phyloP scores from a whole-genome alignment of 2,113 vertebrate genomes.

The Capra hircus region DNA sequence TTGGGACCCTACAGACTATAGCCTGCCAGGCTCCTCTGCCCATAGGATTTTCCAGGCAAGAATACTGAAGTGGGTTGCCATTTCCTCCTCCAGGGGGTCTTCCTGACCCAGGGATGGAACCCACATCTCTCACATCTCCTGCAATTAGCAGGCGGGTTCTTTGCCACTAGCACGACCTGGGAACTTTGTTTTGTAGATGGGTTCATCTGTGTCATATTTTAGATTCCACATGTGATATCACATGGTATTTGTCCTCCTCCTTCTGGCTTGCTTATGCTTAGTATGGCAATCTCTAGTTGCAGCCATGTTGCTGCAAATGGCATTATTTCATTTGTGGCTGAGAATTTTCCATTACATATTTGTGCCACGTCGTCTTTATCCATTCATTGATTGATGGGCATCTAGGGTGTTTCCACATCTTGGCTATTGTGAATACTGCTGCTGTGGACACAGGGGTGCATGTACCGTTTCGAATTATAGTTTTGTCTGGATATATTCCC shows the following conservation, averaged over 20 bases:
- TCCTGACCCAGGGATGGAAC: neutral
- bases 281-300: neutral
- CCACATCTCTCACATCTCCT: neutral
- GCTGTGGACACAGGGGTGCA: neutral
- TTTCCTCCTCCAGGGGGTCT: neutral
- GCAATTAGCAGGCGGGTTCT: neutral
- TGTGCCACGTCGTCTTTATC: neutral
- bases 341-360: neutral
- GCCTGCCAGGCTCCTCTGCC: neutral
- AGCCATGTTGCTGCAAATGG: neutral
- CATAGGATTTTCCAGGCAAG: neutral
- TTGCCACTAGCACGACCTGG: neutral
- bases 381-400: neutral
- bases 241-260: neutral
- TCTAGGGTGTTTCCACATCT: neutral
- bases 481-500: neutral
- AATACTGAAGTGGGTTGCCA: neutral
- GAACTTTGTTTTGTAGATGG: neutral
- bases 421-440: neutral
- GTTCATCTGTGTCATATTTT: neutral
- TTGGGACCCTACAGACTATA: neutral
- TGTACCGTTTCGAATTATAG: rapidly evolving
- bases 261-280: neutral
- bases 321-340: neutral
- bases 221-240: neutral